Percentiles rank a stretch among this genome's conserved stretches.
These are phyloP conservation scores for Hymenopus coronatus DNA, from an alignment of 2,888 invertebrate genomes.

Conservation along the genomic window DNA sequence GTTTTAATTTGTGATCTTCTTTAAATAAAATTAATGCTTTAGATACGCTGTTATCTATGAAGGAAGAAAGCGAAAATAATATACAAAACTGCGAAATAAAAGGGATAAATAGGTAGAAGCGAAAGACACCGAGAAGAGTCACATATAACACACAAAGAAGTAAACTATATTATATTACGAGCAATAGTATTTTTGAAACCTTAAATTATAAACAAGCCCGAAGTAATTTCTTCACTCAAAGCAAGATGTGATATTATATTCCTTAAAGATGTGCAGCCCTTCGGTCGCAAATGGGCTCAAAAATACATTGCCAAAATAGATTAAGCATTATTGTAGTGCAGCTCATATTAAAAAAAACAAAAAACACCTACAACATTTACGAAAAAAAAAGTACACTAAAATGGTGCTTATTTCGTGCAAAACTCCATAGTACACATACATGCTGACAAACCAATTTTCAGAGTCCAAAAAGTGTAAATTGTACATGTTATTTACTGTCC, in stretches of 20 bases:
- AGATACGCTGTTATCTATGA: not conserved
- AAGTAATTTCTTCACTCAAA: not conserved
- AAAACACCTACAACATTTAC: not conserved
- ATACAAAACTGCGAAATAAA: not conserved
- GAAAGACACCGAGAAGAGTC: not conserved
- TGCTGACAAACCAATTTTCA: not conserved
- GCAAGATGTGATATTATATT: not conserved
- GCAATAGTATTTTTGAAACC: not conserved
- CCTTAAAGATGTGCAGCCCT: not conserved
- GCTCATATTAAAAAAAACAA: not conserved
- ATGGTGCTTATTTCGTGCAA: constrained; percentile 16
- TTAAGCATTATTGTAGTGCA: not conserved
- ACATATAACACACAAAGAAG: not conserved
- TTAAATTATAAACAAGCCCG: not conserved
- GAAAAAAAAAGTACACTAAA: not conserved
- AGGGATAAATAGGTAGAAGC: not conserved
- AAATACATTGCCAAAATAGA: not conserved
- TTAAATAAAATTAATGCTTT: no score
- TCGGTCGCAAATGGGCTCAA: not conserved
- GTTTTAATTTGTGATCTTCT: no score
- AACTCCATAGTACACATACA: constrained; percentile 14
- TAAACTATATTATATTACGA: not conserved
- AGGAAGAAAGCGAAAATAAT: not conserved
- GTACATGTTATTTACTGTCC: not conserved
- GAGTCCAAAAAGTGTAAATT: not conserved